phyloP scores from a whole-genome alignment of 1,140 invertebrate genomes.

The Dysdera silvatica region DNA sequence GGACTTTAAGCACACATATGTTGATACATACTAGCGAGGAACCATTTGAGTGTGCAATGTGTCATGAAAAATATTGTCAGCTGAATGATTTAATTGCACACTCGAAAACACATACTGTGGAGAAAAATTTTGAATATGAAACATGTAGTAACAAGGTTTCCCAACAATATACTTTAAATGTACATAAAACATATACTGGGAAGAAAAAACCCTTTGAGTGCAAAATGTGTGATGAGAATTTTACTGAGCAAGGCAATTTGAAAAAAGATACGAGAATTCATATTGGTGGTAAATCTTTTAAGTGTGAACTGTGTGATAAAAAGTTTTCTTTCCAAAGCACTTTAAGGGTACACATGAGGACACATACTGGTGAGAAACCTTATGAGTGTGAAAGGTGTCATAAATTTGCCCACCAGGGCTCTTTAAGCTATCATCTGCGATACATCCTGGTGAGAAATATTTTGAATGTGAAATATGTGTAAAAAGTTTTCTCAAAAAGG shows the following conservation, averaged over 20 bases:
- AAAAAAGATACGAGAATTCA: constrained; percentile 37
- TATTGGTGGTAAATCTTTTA: constrained; percentile 46
- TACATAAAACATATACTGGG: too few relatives aligned
- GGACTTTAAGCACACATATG: constrained; percentile 84
- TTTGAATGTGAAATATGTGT: constrained; percentile 88
- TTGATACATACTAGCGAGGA: constrained; percentile 70
- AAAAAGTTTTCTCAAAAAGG: constrained; percentile 97
- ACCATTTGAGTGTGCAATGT: constrained; percentile 82
- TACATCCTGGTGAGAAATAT: constrained; percentile 61
- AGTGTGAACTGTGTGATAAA: constrained; percentile 44
- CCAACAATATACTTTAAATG: too few relatives aligned
- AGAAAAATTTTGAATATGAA: too few relatives aligned
- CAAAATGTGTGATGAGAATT: constrained; percentile 6
- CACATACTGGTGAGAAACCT: constrained; percentile 56
- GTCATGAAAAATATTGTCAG: constrained; percentile 81
- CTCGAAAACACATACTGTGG: constrained; percentile 45
- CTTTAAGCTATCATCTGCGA: constrained; percentile 51
- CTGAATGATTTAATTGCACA: constrained; percentile 87
- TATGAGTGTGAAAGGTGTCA: constrained; percentile 63
- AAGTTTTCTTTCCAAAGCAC: constrained; percentile 23
- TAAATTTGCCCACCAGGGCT: constrained; percentile 55
- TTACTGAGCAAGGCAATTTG: constrained; percentile 19
- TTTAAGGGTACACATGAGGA: constrained; percentile 47
- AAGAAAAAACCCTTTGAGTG: too few relatives aligned
- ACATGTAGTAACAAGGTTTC: too few relatives aligned